Conservation (phyloP, 2,888 invertebrate species). For the Stenoptilia bipunctidactyla region DNA sequence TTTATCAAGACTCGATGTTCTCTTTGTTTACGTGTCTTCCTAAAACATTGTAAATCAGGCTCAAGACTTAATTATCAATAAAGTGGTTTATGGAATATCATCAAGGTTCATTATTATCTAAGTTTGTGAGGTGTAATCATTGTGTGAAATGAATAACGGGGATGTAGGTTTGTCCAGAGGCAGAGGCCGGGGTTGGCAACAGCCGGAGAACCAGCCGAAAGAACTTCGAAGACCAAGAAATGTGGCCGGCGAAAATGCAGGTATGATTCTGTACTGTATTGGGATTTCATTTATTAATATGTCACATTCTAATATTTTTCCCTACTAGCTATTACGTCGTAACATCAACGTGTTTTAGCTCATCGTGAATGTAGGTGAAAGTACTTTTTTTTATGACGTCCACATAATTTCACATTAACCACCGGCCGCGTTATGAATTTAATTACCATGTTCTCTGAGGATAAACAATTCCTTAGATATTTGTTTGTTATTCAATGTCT, state of each 20-base stretch:
- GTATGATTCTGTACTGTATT: slow-evolving; percentile 33
- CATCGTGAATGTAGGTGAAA: slow-evolving; percentile 55
- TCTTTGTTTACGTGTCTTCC: slow-evolving; percentile 67
- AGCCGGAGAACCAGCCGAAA: slow-evolving; percentile 54
- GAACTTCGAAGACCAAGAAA: slow-evolving; percentile 57
- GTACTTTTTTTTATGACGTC: slow-evolving; percentile 62
- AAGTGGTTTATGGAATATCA: slow-evolving; percentile 44
- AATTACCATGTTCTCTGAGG: slow-evolving; percentile 19
- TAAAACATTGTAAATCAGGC: not conserved
- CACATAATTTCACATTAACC: slow-evolving; percentile 39
- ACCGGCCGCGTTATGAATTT: slow-evolving; percentile 25
- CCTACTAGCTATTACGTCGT: slow-evolving; percentile 29
- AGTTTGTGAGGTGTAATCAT: slow-evolving; percentile 23
- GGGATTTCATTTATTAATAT: no score
- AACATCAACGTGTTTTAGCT: slow-evolving; percentile 37
- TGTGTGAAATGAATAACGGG: slow-evolving; percentile 65
- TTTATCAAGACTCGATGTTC: slow-evolving; percentile 43
- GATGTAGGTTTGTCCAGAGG: slow-evolving; percentile 62
- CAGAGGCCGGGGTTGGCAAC: slow-evolving; percentile 65
- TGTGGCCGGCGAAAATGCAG: slow-evolving; percentile 44
- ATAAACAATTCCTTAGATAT: slow-evolving; percentile 13
- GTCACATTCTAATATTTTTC: not conserved
- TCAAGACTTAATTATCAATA: not conserved
- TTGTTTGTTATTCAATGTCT: not conserved
- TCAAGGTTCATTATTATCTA: slow-evolving; percentile 25